A percentile compares a stretch with the other conserved stretches of the same genome.
Conservation (phyloP, 23 tunicate genomes). For the Oikopleura dioica region DNA sequence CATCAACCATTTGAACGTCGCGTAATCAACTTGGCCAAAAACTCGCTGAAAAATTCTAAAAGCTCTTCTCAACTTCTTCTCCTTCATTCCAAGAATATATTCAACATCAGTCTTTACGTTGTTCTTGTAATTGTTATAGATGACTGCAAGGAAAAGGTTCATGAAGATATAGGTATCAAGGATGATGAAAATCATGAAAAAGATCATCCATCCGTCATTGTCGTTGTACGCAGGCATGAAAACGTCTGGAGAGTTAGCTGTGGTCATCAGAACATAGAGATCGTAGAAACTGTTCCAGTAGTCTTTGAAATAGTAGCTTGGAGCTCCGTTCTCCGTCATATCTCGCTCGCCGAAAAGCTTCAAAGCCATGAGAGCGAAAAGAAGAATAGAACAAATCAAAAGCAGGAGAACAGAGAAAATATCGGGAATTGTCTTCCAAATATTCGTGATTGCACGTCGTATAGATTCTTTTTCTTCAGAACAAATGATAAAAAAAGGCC, state of each 20-base stretch:
- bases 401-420: slow-evolving; percentile 55
- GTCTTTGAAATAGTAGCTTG: slow-evolving; percentile 30
- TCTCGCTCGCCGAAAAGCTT: slow-evolving; percentile 49
- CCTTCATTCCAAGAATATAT: not conserved
- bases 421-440: slow-evolving; percentile 68
- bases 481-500: slow-evolving; percentile 75
- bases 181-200: slow-evolving; percentile 64
- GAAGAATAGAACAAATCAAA: slow-evolving; percentile 62
- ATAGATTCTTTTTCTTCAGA: slow-evolving; percentile 86
- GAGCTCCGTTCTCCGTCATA: slow-evolving; percentile 20
- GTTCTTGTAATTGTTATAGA: slow-evolving; percentile 60
- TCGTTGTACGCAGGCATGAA: slow-evolving; percentile 93
- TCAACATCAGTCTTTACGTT: slow-evolving; percentile 32
- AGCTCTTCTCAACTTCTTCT: not conserved
- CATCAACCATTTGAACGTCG: not conserved
- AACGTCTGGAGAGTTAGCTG: slow-evolving; percentile 94
- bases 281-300: slow-evolving; percentile 76
- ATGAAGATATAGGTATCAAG: slow-evolving; percentile 92
- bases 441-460: slow-evolving; percentile 72
- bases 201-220: slow-evolving; percentile 58
- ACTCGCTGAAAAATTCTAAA: not conserved
- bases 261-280: slow-evolving; percentile 74
- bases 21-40: not conserved
- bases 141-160: slow-evolving; percentile 81
- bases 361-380: slow-evolving; percentile 77